Conservation (phyloP, 2,113 vertebrate species). For the Ovis aries region ARS-UI_Ramb_v3.0 NC_056077.1:23201001-23201500, state of each 20-base stretch:
- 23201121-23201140: background rate
- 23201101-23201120: background rate
- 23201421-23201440: background rate
- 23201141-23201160: background rate
- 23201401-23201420: background rate
- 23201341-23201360: background rate
- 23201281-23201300: background rate
- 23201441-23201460: background rate
- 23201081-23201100: background rate
- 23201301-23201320: background rate
- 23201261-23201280: background rate
- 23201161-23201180: background rate
- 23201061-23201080: background rate
- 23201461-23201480: too few relatives aligned
- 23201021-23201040: background rate
- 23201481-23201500: background rate
- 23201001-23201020: background rate
- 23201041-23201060: background rate
- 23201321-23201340: background rate
- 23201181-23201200: background rate
- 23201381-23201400: background rate
- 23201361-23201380: background rate
- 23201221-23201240: background rate
- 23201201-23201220: background rate
- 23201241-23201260: background rate